Base-by-base conservation (phyloP, 2,888 invertebrate species). In the Ormyrus labotus region DNA sequence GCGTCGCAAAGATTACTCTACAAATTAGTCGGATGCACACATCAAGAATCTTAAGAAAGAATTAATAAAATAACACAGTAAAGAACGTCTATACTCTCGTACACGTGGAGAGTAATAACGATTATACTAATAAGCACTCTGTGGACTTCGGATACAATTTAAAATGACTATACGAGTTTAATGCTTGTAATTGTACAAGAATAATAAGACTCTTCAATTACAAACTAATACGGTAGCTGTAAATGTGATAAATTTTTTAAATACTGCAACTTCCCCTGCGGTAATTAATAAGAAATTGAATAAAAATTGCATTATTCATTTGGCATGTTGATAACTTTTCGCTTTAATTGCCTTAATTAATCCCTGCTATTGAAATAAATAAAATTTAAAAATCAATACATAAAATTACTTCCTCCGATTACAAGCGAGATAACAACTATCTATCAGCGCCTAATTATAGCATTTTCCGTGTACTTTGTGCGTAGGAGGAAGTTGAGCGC, bases 111-210 rank as follows among this genome's bases (percentile, higher is more conserved):
- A 74, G 63, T 51, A 79, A 69, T 63, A 79, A 69, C 55, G 73
- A 74, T 79, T 74, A 74, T 51, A 63, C 58, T 79, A 73, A 69
- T 74, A 68, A 68, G 55, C 57, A 48, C 57, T 34, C 34, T 71
- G 19, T 61, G 68, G 34, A 72, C 67, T 78, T 67, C n/a, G 13
- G 51, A 61, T 72, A 64, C 48, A 69, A 69, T 73, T 79, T 58
- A 64, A 61, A 72, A 55, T 71, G 61, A 73, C 79, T 74, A 69
- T 47, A 74, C 48, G 68, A 69, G 58, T 79, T 69, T 69, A 68
- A 79, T 74, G 74, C 69, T 69, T 70, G 8, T 64, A 78, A 74
- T 74, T 64, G 69, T 58, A 10, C 55, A 64, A 69, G 67, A 60
- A 67, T 74, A 60, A 67, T 74, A 60, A 73, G 45, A 48, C 50